A percentile compares a stretch with the other conserved stretches of the same genome.
Evolutionary conservation across 2,888 invertebrate genomes (phyloP).

Genomic region (Smittia aterrima): DNA sequence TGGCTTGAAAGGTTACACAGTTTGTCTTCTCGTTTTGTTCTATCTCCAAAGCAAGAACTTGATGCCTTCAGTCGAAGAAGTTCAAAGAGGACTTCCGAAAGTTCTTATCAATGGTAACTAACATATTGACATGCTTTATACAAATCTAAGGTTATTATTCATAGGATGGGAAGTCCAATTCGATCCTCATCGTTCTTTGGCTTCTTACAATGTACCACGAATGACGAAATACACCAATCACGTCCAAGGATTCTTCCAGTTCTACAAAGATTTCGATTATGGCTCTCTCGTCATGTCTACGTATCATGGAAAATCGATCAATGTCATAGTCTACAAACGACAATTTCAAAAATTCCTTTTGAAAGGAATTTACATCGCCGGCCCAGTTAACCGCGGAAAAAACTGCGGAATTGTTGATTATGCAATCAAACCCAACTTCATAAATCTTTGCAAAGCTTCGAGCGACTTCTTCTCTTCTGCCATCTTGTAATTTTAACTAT

Average conservation of each 20-base stretch:
- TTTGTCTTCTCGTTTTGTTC: conserved; percentile 10
- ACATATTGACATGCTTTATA: not conserved
- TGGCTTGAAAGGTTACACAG: not conserved
- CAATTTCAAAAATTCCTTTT: not conserved
- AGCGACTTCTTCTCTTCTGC: not conserved
- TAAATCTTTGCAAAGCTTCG: not conserved
- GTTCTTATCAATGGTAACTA: not conserved
- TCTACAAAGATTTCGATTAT: conserved; percentile 1
- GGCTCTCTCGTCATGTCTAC: not conserved
- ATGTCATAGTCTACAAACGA: not conserved
- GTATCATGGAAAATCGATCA: not conserved
- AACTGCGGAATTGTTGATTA: not conserved
- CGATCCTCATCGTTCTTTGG: not conserved
- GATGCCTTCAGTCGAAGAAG: not conserved
- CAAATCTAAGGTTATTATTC: not conserved
- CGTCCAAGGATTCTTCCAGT: not conserved
- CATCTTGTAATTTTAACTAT: no score
- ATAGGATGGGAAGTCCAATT: conserved; percentile 16
- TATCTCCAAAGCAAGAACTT: not conserved
- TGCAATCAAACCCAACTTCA: not conserved
- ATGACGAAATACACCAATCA: not conserved
- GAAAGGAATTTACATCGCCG: not conserved
- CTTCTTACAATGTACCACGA: not conserved
- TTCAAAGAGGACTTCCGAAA: not conserved
- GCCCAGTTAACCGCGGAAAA: not conserved